A percentile compares a stretch with the other conserved stretches of the same genome.
Evolutionary conservation across 2,888 invertebrate species (phyloP).

Genomic region (Endotricha flammealis): DNA sequence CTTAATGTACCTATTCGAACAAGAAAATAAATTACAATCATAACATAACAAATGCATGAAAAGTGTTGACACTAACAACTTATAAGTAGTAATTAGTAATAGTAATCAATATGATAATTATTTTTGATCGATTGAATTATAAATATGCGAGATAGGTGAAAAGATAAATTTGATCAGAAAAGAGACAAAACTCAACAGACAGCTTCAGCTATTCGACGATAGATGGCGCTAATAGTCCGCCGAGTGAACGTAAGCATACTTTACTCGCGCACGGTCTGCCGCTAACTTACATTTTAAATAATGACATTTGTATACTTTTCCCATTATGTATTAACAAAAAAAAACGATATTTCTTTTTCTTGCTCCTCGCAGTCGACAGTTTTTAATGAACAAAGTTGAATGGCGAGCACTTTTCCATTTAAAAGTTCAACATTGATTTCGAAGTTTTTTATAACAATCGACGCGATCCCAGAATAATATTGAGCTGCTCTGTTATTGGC

Average conservation of each 20-base stretch:
- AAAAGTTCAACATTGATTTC: conserved; percentile 61
- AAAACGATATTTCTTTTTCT: conserved; percentile 37
- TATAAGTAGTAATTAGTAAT: no score
- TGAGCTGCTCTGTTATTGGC: conserved; percentile 16
- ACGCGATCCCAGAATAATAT: conserved; percentile 37
- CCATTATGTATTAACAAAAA: conserved; percentile 43
- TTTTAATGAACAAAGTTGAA: conserved; percentile 68
- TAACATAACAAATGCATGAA: neutral
- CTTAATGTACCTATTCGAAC: no score
- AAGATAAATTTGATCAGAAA: no score
- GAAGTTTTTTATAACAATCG: conserved; percentile 54
- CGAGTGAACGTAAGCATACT: conserved; percentile 9
- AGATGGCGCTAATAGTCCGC: conserved; percentile 50
- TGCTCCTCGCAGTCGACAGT: conserved; percentile 48
- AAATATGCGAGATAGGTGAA: no score
- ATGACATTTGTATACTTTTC: conserved; percentile 40
- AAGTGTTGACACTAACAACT: no score
- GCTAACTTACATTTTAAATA: conserved; percentile 15
- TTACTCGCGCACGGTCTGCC: neutral
- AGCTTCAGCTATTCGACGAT: conserved; percentile 46
- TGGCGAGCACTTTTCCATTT: conserved; percentile 63
- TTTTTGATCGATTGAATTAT: no score
- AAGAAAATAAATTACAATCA: no score
- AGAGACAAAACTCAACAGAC: no score
- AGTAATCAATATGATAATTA: no score